These are phyloP conservation scores for Syrrhaptes paradoxus DNA, from an alignment of 2,113 vertebrate genomes.

Conservation along the genomic window DNA sequence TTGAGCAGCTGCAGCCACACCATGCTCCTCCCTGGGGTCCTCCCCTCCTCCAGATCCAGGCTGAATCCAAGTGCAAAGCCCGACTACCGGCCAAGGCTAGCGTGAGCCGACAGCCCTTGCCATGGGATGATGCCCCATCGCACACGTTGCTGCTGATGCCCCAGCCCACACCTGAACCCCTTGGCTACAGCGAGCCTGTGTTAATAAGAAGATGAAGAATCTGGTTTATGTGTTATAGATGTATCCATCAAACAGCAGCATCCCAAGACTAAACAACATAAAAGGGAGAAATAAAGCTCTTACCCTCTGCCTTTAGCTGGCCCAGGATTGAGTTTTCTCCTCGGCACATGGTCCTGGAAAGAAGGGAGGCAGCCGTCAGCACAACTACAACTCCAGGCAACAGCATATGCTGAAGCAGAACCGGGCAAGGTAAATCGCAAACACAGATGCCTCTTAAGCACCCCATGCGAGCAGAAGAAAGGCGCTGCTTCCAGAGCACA, in stretches of 20 bases:
- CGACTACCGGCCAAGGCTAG: background rate
- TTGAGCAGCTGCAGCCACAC: background rate
- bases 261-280: background rate
- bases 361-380: slow-evolving; percentile 38
- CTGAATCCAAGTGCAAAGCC: background rate
- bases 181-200: background rate
- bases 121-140: fast-evolving
- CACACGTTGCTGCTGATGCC: background rate
- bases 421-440: background rate
- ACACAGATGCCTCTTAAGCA: background rate
- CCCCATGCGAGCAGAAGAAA: background rate
- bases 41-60: background rate
- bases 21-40: background rate
- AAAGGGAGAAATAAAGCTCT: slow-evolving; percentile 66
- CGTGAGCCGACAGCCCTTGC: fast-evolving
- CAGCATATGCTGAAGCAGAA: background rate
- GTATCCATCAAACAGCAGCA: background rate
- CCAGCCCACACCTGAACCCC: background rate
- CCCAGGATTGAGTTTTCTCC: slow-evolving; percentile 93
- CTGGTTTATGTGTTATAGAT: fast-evolving
- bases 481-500: background rate
- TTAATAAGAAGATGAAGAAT: background rate
- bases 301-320: slow-evolving; percentile 87
- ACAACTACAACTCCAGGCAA: fast-evolving
- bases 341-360: slow-evolving; percentile 91